phyloP scores from a whole-genome alignment of 2,113 vertebrate genomes.

The Coptodon rendalli region DNA sequence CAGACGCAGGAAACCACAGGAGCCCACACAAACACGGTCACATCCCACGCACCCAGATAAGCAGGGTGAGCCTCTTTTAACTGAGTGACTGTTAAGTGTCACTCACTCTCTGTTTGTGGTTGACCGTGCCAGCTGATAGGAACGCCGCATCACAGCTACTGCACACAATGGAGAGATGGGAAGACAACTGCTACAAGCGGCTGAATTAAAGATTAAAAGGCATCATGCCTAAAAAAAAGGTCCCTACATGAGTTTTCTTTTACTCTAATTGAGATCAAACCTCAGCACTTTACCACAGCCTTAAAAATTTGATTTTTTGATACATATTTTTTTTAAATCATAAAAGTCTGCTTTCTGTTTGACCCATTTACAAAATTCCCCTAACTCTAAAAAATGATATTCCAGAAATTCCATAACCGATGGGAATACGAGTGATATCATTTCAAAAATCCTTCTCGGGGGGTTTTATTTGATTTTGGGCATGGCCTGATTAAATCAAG shows the following conservation, averaged over 20 bases:
- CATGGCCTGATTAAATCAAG: slow-evolving; percentile 60
- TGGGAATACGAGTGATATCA: slow-evolving; percentile 2
- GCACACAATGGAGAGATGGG: not conserved
- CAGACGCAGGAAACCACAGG: slow-evolving; percentile 23
- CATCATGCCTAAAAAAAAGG: not conserved
- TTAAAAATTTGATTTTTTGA: not conserved
- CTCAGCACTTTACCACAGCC: not conserved
- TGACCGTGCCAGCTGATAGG: not conserved
- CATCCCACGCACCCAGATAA: not conserved
- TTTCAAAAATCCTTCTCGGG: slow-evolving; percentile 42
- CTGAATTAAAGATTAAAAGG: slow-evolving; percentile 42
- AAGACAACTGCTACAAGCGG: slow-evolving; percentile 6
- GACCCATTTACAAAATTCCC: slow-evolving; percentile 32
- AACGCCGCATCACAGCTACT: not conserved
- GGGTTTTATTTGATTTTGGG: slow-evolving; percentile 56
- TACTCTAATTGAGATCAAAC: slow-evolving; percentile 35
- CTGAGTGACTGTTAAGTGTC: slow-evolving; percentile 39
- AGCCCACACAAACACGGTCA: not conserved
- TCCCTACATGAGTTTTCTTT: slow-evolving; percentile 24
- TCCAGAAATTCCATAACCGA: slow-evolving; percentile 30
- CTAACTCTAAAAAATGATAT: not conserved
- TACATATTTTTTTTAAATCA: not conserved
- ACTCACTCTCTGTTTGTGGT: slow-evolving; percentile 19
- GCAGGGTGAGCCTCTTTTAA: slow-evolving; percentile 20
- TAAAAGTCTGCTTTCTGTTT: not conserved